Conservation (phyloP, 2,797 vertebrate species). For the Hippopotamyrus pictus region DNA sequence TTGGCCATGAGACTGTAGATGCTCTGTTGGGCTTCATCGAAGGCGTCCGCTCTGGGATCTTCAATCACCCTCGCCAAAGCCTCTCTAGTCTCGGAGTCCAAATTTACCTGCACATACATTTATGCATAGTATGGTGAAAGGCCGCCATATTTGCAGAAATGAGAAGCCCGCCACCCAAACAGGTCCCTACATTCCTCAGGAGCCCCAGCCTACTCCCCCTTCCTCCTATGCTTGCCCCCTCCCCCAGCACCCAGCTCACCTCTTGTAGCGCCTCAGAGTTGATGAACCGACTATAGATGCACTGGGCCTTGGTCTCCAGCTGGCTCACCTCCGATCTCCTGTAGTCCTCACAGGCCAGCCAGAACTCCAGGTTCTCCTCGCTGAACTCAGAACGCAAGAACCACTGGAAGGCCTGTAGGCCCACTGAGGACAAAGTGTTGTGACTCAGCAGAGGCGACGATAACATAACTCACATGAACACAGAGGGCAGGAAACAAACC, state of each 20-base stretch:
- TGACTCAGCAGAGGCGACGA: not conserved
- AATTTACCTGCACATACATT: constrained; percentile 58
- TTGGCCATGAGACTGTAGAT: constrained; percentile 71
- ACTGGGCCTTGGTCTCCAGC: constrained; percentile 51
- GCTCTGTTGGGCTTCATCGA: constrained; percentile 62
- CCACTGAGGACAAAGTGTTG: constrained; percentile 37
- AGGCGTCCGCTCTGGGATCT: constrained; percentile 48
- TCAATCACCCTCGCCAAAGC: constrained; percentile 51
- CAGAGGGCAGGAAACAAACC: not conserved
- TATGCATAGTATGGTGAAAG: not conserved
- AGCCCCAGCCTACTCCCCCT: not conserved
- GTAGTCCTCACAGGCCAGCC: constrained; percentile 72
- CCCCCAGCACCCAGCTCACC: constrained; percentile 41
- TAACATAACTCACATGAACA: not conserved
- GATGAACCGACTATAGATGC: constrained; percentile 62
- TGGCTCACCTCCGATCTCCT: constrained; percentile 36
- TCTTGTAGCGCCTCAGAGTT: constrained; percentile 61
- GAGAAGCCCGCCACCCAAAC: not conserved
- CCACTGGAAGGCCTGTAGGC: constrained; percentile 54
- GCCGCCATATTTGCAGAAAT: not conserved
- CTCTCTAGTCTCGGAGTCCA: constrained; percentile 67
- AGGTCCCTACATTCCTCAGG: not conserved
- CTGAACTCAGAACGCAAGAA: constrained; percentile 72
- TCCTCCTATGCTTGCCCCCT: not conserved
- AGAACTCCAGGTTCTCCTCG: constrained; percentile 72